A percentile compares a stretch with the other conserved stretches of the same genome.
phyloP scores from a whole-genome alignment of 2,113 vertebrate genomes.

The Columbina picui region DNA sequence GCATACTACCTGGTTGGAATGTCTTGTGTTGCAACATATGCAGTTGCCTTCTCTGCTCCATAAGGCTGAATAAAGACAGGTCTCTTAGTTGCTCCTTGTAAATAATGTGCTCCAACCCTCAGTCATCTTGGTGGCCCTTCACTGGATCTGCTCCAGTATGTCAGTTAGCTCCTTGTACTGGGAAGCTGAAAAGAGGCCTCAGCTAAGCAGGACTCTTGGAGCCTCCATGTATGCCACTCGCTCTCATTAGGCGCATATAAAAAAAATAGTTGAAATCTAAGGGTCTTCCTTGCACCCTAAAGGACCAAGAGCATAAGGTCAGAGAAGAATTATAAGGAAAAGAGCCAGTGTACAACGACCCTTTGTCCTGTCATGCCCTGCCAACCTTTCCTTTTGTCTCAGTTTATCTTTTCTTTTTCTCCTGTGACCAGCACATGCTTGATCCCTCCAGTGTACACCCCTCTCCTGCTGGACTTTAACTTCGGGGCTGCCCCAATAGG shows the following conservation, averaged over 20 bases:
- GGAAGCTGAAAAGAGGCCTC: neutral
- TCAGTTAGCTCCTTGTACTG: neutral
- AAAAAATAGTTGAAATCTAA: neutral
- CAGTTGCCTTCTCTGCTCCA: neutral
- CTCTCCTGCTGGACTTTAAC: constrained; percentile 85
- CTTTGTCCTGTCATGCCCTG: neutral
- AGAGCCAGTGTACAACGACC: neutral
- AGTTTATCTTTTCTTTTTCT: neutral
- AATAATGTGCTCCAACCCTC: neutral
- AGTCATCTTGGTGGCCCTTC: neutral
- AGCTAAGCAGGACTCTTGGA: neutral
- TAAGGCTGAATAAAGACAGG: neutral
- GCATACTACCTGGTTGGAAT: neutral
- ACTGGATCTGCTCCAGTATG: neutral
- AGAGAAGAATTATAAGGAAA: neutral
- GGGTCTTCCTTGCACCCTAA: neutral
- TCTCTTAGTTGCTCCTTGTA: neutral
- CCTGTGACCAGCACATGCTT: constrained; percentile 65
- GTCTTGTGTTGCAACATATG: neutral
- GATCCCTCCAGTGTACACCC: constrained; percentile 79
- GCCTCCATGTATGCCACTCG: neutral
- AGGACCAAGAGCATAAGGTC: neutral
- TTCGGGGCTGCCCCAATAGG: constrained; percentile 84
- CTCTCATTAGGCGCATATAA: neutral
- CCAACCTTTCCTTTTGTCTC: neutral